Percentiles rank a stretch among this genome's conserved stretches.
Conservation (phyloP, 2,888 invertebrate genomes). For the Tetrapedia diversipes region DNA sequence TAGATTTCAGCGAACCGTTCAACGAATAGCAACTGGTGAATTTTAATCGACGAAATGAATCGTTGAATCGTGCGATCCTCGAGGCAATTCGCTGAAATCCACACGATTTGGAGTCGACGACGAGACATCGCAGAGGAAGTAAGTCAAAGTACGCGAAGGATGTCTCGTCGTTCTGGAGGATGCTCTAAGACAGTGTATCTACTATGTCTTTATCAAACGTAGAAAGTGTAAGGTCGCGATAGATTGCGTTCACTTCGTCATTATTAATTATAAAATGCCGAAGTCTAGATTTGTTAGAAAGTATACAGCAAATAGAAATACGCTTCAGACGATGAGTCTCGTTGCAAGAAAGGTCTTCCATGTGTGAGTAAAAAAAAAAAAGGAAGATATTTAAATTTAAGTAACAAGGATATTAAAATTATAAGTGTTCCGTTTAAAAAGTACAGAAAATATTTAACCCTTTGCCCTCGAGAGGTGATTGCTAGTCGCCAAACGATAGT, state of each 20-base stretch:
- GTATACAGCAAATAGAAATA: too few relatives aligned
- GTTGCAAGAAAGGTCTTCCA: too few relatives aligned
- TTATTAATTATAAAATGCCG: too few relatives aligned
- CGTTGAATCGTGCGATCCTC: not conserved
- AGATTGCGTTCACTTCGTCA: slow-evolving; percentile 22
- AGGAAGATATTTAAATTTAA: not conserved
- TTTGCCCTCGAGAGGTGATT: too few relatives aligned
- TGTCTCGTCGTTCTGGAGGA: slow-evolving; percentile 35
- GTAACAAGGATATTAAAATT: too few relatives aligned
- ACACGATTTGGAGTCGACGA: slow-evolving; percentile 24
- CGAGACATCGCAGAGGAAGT: slow-evolving; percentile 21
- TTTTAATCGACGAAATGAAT: not conserved
- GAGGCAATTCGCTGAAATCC: slow-evolving; percentile 46
- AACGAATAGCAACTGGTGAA: too few relatives aligned
- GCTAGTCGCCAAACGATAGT: too few relatives aligned
- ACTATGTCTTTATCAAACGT: slow-evolving; percentile 37
- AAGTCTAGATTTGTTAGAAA: too few relatives aligned
- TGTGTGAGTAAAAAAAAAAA: not conserved
- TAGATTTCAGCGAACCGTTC: slow-evolving; percentile 35
- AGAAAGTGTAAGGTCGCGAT: slow-evolving; percentile 35
- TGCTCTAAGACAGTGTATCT: slow-evolving; percentile 41
- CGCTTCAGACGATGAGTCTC: too few relatives aligned
- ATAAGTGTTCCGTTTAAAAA: too few relatives aligned
- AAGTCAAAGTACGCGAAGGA: slow-evolving; percentile 5
- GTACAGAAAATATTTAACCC: too few relatives aligned